Evolutionary conservation across 2,888 invertebrate genomes (phyloP), one percentile per base, ranked within the genome.

Genomic region (Oscheius onirici): DNA sequence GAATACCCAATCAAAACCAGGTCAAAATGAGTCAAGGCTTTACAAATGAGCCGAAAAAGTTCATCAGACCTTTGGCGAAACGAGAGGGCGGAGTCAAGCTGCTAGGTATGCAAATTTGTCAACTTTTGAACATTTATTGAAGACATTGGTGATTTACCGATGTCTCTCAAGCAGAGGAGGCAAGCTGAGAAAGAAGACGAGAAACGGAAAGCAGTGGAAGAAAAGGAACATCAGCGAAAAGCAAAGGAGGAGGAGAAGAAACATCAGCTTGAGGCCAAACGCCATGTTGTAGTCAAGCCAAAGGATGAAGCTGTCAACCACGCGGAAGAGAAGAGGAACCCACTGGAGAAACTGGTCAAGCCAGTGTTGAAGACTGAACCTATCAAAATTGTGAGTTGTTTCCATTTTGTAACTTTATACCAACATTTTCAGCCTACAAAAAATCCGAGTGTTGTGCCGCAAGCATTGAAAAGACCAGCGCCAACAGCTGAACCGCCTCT

Each of bases 21-120:
- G 51, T 68, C 61, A 80, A 82, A 60, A 54, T 77, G 51, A 79
- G 78, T 8, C 72, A 71, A 11, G 83, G 83, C 8, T 83, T 83
- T 68, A 73, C 81, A 22, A 80, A 80, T 60, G 81, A 81, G 55
- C 79, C 83, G 11, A 81, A 79, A 63, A 83, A 83, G 70, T 83
- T 83, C 63, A 80, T 72, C 49, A 70, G 83, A 22, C 65, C 69
- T 11, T 58, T 77, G 46, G 13, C 65, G 22, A 83, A 83, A 57
- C 54, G 83, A 51, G 69, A 69, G 26, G 69, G 69, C 5, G 69
- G 69, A 1, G 69, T 44, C 2, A 69, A 69, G 26, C 22, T 69
- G 41, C 17, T 69, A 3, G 69, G 69, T 69, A 41, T 17, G 52
- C 22, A 17, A 3, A 13, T 60, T 60, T 8, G 46, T 1, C 10